A percentile compares a stretch with the other conserved stretches of the same genome.
phyloP scores from a whole-genome alignment of 2,888 invertebrate species.

The Cerastoderma edule region DNA sequence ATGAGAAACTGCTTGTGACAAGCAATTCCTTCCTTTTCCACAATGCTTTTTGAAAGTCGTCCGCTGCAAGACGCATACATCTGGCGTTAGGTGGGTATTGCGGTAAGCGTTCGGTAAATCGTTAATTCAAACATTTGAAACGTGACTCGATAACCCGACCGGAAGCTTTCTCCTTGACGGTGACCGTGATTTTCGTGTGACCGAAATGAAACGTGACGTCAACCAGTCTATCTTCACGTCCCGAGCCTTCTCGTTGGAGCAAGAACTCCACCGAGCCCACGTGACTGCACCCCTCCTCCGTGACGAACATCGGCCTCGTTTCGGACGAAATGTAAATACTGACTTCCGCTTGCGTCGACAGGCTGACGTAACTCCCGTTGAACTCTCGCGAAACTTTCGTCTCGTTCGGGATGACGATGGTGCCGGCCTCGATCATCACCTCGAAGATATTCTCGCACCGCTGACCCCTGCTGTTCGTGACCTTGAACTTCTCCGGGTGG shows the following conservation, averaged over 20 bases:
- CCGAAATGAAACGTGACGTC: conserved; percentile 23
- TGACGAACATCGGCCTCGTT: neutral
- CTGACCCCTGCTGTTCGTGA: neutral
- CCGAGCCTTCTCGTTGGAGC: neutral
- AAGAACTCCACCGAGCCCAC: conserved; percentile 10
- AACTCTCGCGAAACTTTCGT: conserved; percentile 9
- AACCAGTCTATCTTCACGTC: neutral
- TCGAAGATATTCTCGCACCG: conserved; percentile 21
- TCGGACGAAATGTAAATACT: conserved; percentile 18
- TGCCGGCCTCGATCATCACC: conserved; percentile 8
- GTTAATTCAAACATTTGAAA: conserved; percentile 18
- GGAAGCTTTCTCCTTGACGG: neutral
- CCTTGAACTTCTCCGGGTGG: conserved; percentile 4
- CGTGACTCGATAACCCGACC: neutral
- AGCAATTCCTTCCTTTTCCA: neutral
- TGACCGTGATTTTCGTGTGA: conserved; percentile 13
- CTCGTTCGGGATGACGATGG: neutral
- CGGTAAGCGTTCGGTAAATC: too few relatives aligned
- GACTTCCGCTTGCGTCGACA: neutral
- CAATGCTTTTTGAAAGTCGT: neutral
- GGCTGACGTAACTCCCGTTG: conserved; percentile 7
- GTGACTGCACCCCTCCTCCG: conserved; percentile 5
- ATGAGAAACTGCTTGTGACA: neutral
- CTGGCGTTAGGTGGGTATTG: neutral
- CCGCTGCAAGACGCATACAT: neutral